phyloP scores from a whole-genome alignment of 2,113 vertebrate genomes.

The Microcebus ravelobensis region DNA sequence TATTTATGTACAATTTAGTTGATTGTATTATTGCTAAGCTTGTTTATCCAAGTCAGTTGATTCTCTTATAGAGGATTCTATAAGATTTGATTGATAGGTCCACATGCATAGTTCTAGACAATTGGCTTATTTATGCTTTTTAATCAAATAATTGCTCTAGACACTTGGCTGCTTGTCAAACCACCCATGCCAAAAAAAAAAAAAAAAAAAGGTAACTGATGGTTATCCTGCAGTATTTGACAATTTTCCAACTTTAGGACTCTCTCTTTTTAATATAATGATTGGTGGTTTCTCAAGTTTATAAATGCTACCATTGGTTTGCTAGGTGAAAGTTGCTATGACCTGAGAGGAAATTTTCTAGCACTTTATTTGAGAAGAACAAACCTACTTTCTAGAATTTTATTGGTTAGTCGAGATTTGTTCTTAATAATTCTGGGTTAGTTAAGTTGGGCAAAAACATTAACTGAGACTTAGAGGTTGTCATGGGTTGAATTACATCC shows the following conservation, averaged over 20 bases:
- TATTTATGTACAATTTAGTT: not conserved
- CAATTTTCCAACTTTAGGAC: not conserved
- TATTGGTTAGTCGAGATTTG: not conserved
- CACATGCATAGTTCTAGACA: not conserved
- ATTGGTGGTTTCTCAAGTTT: not conserved
- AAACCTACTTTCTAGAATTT: not conserved
- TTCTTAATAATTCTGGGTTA: not conserved
- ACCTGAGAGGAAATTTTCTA: not conserved
- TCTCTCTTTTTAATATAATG: not conserved
- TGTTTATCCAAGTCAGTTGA: not conserved
- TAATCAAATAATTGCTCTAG: not conserved
- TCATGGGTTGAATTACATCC: not conserved
- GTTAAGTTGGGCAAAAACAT: not conserved
- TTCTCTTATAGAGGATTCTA: not conserved
- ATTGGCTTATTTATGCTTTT: not conserved
- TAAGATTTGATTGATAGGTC: not conserved
- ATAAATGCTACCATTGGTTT: not conserved
- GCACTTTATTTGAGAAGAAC: not conserved
- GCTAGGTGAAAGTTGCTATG: not conserved
- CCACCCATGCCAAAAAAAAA: not conserved
- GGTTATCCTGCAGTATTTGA: not conserved
- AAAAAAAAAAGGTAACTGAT: not conserved
- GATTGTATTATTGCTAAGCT: not conserved
- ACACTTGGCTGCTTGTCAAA: not conserved
- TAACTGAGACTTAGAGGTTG: accelerated